Percentiles rank a stretch among this genome's conserved stretches.
Conservation (phyloP, 2,797 vertebrate genomes). For the Anableps anableps region DNA sequence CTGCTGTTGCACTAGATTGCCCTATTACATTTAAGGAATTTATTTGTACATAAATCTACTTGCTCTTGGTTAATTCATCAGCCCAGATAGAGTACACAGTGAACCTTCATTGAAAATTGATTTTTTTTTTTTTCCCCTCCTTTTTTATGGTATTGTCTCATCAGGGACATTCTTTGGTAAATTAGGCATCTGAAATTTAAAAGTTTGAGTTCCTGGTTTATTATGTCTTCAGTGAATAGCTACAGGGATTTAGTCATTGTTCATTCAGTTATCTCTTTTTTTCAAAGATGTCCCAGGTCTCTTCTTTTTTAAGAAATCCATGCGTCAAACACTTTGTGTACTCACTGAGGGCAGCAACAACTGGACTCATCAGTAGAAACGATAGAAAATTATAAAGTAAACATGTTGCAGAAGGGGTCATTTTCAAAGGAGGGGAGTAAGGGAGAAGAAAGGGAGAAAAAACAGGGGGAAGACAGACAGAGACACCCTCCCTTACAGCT, state of each 20-base stretch:
- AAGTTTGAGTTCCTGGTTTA: constrained; percentile 39
- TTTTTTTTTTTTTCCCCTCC: constrained; percentile 1
- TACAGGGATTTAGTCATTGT: constrained; percentile 29
- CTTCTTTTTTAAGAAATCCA: constrained; percentile 15
- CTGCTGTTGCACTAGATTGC: constrained; percentile 16
- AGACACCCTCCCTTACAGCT: constrained; percentile 49
- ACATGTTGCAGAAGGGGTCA: constrained; percentile 38
- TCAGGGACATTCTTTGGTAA: constrained; percentile 49
- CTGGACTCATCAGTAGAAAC: constrained; percentile 24
- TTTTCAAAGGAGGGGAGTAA: constrained; percentile 19
- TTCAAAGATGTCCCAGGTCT: constrained; percentile 22
- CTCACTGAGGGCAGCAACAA: constrained; percentile 17
- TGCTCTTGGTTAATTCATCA: background rate
- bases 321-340: background rate
- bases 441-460: constrained; percentile 5
- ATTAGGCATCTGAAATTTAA: constrained; percentile 46
- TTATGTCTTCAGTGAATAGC: constrained; percentile 48
- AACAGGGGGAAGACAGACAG: constrained; percentile 39
- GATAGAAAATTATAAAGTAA: constrained; percentile 30
- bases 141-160: constrained; percentile 34
- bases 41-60: background rate
- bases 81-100: constrained; percentile 15
- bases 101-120: constrained; percentile 45
- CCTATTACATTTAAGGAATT: constrained; percentile 21
- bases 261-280: constrained; percentile 26